Evolutionary conservation across 1,140 invertebrate genomes (phyloP).

Genomic region (Panagrolaimus sp.): DNA sequence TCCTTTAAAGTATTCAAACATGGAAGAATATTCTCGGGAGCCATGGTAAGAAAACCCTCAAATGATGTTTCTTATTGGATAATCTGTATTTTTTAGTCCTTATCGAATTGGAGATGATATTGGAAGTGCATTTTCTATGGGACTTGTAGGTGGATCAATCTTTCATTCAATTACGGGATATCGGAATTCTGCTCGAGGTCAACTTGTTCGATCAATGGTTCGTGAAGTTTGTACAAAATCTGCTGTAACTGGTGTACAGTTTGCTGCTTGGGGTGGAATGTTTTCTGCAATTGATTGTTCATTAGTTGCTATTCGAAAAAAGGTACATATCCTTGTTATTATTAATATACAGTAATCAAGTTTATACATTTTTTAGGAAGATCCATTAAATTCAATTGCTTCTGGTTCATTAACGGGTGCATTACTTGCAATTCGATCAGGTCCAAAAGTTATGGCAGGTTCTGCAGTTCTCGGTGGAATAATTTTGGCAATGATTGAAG

Average conservation of each 20-base stretch:
- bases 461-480: conserved; percentile 90
- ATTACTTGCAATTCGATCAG: conserved; percentile 86
- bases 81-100: conserved; percentile 67
- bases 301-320: conserved; percentile 84
- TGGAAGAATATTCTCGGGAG: conserved; percentile 44
- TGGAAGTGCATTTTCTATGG: conserved; percentile 98
- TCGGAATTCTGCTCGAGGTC: conserved; percentile 77
- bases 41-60: conserved; percentile 33
- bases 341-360: not conserved
- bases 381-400: conserved; percentile 75
- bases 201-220: conserved; percentile 35
- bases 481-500: conserved; percentile 88
- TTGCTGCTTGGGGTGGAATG: conserved; percentile 71
- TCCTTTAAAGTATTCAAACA: conserved; percentile 4
- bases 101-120: conserved; percentile 95
- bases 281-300: conserved; percentile 96
- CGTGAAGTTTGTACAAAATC: conserved; percentile 50
- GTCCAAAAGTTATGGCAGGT: conserved; percentile 81
- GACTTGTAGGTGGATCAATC: conserved; percentile 85
- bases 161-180: conserved; percentile 96
- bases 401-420: conserved; percentile 90
- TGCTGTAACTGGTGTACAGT: conserved; percentile 55
- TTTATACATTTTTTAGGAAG: conserved; percentile 58
- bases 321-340: conserved; percentile 76
- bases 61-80: not conserved